Conservation (phyloP, 2,888 invertebrate species). For the Nomada fabriciana region DNA sequence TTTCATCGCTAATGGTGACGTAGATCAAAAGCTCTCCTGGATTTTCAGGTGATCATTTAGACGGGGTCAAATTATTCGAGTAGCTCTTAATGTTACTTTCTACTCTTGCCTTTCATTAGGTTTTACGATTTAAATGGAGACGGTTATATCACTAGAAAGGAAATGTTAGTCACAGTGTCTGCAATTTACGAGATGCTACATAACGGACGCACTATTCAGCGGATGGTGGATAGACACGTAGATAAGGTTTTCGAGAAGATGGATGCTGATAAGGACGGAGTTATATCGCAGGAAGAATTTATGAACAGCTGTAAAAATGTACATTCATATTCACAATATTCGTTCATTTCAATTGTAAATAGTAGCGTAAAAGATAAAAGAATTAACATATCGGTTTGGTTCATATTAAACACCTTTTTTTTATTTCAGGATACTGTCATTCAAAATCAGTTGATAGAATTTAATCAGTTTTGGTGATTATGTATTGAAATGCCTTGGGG, state of each 20-base stretch:
- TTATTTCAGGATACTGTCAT: slow-evolving; percentile 75
- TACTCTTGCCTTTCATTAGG: slow-evolving; percentile 61
- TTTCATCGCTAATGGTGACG: slow-evolving; percentile 75
- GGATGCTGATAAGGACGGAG: slow-evolving; percentile 79
- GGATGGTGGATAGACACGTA: slow-evolving; percentile 74
- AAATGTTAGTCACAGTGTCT: slow-evolving; percentile 76
- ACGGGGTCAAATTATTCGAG: neutral
- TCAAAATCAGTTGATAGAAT: slow-evolving; percentile 73
- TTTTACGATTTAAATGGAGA: slow-evolving; percentile 80
- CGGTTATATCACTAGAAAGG: slow-evolving; percentile 79
- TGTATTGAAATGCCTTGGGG: neutral
- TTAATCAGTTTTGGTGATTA: slow-evolving; percentile 74
- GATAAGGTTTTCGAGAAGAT: slow-evolving; percentile 79
- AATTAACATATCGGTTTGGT: neutral
- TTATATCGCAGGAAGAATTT: slow-evolving; percentile 79
- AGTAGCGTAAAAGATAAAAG: neutral
- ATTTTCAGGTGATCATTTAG: slow-evolving; percentile 76
- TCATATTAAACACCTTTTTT: slow-evolving; percentile 24
- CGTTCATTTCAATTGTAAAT: neutral
- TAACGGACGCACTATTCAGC: slow-evolving; percentile 67
- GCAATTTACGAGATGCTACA: slow-evolving; percentile 80
- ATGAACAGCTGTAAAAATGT: slow-evolving; percentile 79
- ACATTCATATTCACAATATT: slow-evolving; percentile 30
- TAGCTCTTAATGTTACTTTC: slow-evolving; percentile 12
- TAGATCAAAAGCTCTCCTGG: slow-evolving; percentile 79